These are phyloP conservation scores for Anas flavirostris DNA, from an alignment of 2,797 vertebrate species.

Conservation along the genomic window DNA sequence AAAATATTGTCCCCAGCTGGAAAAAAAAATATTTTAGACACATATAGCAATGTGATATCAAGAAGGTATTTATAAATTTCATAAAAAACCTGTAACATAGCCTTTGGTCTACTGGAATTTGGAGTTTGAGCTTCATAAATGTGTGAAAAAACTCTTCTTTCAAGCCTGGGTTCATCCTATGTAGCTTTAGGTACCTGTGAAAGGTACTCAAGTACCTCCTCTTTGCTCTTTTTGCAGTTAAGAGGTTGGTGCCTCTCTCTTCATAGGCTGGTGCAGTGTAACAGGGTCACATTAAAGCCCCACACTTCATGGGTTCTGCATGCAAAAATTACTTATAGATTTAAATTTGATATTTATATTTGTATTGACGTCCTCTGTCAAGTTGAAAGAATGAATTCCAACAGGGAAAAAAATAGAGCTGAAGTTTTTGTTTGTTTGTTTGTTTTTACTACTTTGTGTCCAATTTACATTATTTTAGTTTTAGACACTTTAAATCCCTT, in stretches of 20 bases:
- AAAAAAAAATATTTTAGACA: not conserved
- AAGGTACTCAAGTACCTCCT: not conserved
- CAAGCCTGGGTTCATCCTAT: not conserved
- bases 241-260: not conserved
- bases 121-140: not conserved
- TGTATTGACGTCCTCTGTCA: not conserved
- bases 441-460: not conserved
- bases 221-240: not conserved
- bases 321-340: not conserved
- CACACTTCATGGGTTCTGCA: not conserved
- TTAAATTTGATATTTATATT: not conserved
- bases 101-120: not conserved
- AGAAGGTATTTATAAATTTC: not conserved
- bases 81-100: not conserved
- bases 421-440: not conserved
- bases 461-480: not conserved
- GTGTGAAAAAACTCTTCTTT: not conserved
- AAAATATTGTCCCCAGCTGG: not conserved
- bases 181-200: not conserved
- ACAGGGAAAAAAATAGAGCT: not conserved
- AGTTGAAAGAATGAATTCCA: not conserved
- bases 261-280: not conserved
- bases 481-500: not conserved
- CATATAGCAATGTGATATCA: not conserved
- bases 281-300: not conserved